Base-by-base conservation (phyloP, 2,888 invertebrate species). In the Laothoe populi region DNA sequence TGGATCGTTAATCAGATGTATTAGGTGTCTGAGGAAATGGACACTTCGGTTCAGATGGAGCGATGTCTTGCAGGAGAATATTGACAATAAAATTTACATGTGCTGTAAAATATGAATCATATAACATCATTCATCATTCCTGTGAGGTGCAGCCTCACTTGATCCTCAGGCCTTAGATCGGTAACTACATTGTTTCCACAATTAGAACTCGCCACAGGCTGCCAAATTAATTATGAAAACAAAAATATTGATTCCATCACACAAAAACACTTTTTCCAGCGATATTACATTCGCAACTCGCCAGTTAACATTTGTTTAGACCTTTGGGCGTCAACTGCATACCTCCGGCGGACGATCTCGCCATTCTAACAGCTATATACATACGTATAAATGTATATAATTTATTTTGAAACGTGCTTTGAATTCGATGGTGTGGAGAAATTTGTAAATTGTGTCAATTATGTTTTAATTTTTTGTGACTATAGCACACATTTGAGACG, bases 241-340 rank as follows among this genome's bases (percentile, higher is more conserved):
- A 19, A 19, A 19, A 19, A 44, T 0, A 44, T 19, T n/a, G 5
- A 46, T n/a, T n/a, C 4, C 26, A 49, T 1, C 26, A 8, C 38
- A 24, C n/a, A n/a, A n/a, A 21, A 57, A 24, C 38, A 31, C 57
- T 35, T 63, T 49, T 49, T 21, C 7, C 40, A n/a, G n/a, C 13
- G 60, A 57, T 8, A 31, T 40, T 61, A 57, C 60, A 40, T n/a
- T 23, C 48, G 42, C 60, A 21, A 31, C 31, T 46, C 24, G 42
- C 57, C 40, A 63, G 48, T 63, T 63, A 60, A 53, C 63, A 63
- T 49, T 44, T 48, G 38, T 45, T 63, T 60, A 63, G 63, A 60
- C 46, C 13, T 26, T 60, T 31, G 60, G 57, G 60, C 63, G 63
- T 60, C 60, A 57, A 48, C 46, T 57, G 40, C 48, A 60, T 63